phyloP scores from a whole-genome alignment of 2,888 invertebrate genomes.

The Erannis defoliaria region DNA sequence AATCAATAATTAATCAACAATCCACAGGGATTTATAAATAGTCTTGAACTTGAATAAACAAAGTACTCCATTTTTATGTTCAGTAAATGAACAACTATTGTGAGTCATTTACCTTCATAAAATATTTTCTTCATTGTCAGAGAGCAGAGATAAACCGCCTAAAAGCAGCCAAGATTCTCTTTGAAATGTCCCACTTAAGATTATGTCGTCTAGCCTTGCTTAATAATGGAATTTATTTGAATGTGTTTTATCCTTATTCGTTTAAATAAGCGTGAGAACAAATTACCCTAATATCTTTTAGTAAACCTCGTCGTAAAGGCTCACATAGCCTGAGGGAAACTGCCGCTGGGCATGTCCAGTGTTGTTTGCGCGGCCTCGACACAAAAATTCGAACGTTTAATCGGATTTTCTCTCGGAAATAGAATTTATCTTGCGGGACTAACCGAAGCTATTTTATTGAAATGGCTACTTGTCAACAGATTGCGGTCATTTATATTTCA shows the following conservation, averaged over 20 bases:
- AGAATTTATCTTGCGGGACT: constrained; percentile 13
- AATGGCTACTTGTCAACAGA: constrained; percentile 6
- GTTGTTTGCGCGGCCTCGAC: constrained; percentile 16
- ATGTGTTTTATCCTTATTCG: constrained; percentile 18
- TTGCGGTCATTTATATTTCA: constrained; percentile 4
- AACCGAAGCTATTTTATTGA: constrained; percentile 12
- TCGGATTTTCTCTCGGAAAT: constrained; percentile 8
- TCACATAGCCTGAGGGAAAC: constrained; percentile 18
- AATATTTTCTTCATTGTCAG: constrained; percentile 11
- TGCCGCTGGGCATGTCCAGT: constrained; percentile 17
- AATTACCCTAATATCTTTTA: constrained; percentile 19
- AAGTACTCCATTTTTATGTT: not conserved
- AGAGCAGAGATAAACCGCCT: constrained; percentile 15
- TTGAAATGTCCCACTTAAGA: constrained; percentile 7
- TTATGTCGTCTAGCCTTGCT: constrained; percentile 4
- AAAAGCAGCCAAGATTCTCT: constrained; percentile 3
- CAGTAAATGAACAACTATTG: not conserved
- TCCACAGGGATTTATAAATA: not conserved
- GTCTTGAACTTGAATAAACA: not conserved
- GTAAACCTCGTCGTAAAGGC: constrained; percentile 16
- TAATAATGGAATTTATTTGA: constrained; percentile 24
- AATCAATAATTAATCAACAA: not conserved
- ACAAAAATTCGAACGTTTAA: constrained; percentile 13
- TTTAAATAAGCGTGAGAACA: constrained; percentile 10
- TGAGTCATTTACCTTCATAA: not conserved